These are phyloP conservation scores for Labeo rohita DNA, from an alignment of 2,113 vertebrate genomes.

Conservation along the genomic window DNA sequence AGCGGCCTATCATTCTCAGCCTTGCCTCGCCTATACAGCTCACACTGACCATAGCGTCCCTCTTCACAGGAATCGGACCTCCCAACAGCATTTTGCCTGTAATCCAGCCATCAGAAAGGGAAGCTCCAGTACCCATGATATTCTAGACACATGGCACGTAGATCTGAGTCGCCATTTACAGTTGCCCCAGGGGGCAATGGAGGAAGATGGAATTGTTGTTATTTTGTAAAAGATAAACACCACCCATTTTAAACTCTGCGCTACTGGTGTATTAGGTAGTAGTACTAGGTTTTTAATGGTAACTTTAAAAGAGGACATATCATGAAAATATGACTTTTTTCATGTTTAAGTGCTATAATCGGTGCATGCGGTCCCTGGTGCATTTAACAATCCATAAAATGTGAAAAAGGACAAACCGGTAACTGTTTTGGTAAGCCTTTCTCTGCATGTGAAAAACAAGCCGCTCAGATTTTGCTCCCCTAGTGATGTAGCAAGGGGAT, in stretches of 20 bases:
- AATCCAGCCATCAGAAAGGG: constrained; percentile 42
- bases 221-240: constrained; percentile 37
- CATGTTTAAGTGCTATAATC: too few species aligned
- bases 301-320: neutral
- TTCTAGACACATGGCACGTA: constrained; percentile 43
- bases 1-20: constrained; percentile 47
- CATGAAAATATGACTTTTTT: too few species aligned
- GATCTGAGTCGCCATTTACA: constrained; percentile 45
- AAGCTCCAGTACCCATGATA: constrained; percentile 38
- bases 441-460: too few species aligned
- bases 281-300: neutral
- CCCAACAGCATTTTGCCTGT: constrained; percentile 41
- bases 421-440: too few species aligned
- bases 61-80: constrained; percentile 10
- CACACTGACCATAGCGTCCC: constrained; percentile 9
- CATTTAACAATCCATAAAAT: too few species aligned
- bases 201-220: constrained; percentile 57
- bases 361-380: too few species aligned
- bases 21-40: constrained; percentile 39
- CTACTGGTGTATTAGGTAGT: neutral
- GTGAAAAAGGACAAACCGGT: too few species aligned
- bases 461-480: too few species aligned
- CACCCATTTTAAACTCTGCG: neutral
- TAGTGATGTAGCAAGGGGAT: too few species aligned
- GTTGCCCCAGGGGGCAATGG: constrained; percentile 50